Percentiles rank a stretch among this genome's conserved stretches.
Conservation (phyloP, 2,113 vertebrate species). For the Takifugu flavidus region DNA sequence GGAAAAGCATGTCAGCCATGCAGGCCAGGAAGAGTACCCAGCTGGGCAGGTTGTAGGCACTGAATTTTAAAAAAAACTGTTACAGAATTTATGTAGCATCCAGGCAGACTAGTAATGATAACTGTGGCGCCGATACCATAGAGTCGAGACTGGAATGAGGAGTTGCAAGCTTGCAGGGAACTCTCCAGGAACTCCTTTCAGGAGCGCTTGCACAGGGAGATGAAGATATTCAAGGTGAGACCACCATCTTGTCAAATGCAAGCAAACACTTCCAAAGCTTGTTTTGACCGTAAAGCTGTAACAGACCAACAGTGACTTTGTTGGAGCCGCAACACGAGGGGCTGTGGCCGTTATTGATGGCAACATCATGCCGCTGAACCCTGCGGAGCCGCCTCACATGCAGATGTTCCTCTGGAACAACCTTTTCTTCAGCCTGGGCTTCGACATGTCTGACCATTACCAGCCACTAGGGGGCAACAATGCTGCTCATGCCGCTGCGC, state of each 20-base stretch:
- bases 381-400: conserved; percentile 87
- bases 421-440: conserved; percentile 94
- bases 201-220: conserved; percentile 85
- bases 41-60: conserved; percentile 83
- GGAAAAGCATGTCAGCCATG: conserved; percentile 83
- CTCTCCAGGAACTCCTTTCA: conserved; percentile 83
- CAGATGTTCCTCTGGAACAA: conserved; percentile 99
- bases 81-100: background rate
- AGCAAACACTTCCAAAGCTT: background rate
- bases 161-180: conserved; percentile 88
- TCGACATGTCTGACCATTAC: conserved; percentile 90
- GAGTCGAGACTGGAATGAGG: conserved; percentile 95
- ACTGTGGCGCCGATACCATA: conserved; percentile 44
- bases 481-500: conserved; percentile 86
- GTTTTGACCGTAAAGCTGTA: background rate
- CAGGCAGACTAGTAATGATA: background rate
- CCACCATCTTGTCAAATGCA: background rate
- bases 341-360: conserved; percentile 92
- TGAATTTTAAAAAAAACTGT: background rate
- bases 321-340: conserved; percentile 84
- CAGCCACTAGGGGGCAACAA: conserved; percentile 87
- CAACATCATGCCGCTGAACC: conserved; percentile 94
- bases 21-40: conserved; percentile 90
- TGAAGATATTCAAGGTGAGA: conserved; percentile 90
- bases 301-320: conserved; percentile 94